These are phyloP conservation scores for Sesamia inferens DNA, from an alignment of 2,888 invertebrate genomes.

Conservation along the genomic window DNA sequence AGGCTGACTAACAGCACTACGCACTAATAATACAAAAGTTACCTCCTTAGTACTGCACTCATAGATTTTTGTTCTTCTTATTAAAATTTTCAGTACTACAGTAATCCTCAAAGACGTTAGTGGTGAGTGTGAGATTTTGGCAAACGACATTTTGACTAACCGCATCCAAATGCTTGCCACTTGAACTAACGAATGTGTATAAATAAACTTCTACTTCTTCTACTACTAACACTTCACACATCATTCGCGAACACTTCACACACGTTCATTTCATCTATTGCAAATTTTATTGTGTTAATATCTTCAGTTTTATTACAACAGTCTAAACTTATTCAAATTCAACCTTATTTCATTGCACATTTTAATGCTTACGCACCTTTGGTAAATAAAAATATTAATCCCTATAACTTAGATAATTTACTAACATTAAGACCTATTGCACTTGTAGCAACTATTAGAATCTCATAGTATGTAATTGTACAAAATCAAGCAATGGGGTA, in stretches of 20 bases:
- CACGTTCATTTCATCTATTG: conserved; percentile 44
- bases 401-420: conserved; percentile 37
- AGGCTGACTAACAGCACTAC: conserved; percentile 88
- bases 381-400: conserved; percentile 25
- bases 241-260: conserved; percentile 31
- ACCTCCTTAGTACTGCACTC: conserved; percentile 82
- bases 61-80: conserved; percentile 85
- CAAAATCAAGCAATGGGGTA: conserved; percentile 34
- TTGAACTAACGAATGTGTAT: conserved; percentile 53
- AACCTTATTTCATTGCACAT: conserved; percentile 48
- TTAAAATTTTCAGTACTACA: conserved; percentile 87
- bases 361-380: conserved; percentile 55
- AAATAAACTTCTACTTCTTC: conserved; percentile 31
- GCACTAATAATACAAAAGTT: conserved; percentile 82
- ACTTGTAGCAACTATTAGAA: conserved; percentile 46
- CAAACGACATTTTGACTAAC: conserved; percentile 83
- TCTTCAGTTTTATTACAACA: conserved; percentile 7
- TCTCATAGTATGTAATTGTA: conserved; percentile 36
- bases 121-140: conserved; percentile 89
- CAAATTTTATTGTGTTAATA: conserved; percentile 19
- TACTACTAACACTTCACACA: conserved; percentile 58
- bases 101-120: conserved; percentile 87
- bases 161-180: conserved; percentile 67
- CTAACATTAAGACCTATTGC: conserved; percentile 43
- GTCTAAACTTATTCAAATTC: conserved; percentile 12